Conservation (phyloP, 2,888 invertebrate species). For the Caradrina clavipalpis region DNA sequence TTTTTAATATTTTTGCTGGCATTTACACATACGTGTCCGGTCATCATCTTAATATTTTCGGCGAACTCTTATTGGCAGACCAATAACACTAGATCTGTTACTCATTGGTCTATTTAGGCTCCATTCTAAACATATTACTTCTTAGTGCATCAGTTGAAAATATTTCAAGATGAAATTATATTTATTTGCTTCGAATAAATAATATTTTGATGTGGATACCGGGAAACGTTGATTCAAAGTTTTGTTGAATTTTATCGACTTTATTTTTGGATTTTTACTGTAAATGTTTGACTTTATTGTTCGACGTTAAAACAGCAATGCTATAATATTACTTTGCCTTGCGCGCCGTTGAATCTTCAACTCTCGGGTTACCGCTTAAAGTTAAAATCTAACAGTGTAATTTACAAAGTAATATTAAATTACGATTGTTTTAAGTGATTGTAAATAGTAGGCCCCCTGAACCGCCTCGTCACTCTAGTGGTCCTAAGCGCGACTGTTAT, state of each 20-base stretch:
- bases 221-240: neutral
- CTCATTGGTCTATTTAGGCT: slow-evolving; percentile 10
- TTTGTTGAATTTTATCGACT: neutral
- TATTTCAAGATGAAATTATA: slow-evolving; percentile 18
- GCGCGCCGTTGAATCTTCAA: too few relatives aligned
- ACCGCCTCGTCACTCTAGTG: too few relatives aligned
- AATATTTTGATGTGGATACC: slow-evolving; percentile 5
- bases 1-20: slow-evolving; percentile 10
- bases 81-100: slow-evolving; percentile 17
- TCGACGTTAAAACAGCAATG: too few relatives aligned
- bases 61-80: neutral
- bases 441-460: too few relatives aligned
- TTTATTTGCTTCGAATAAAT: slow-evolving; percentile 23
- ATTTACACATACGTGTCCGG: slow-evolving; percentile 28
- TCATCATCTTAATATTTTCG: slow-evolving; percentile 19
- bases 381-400: too few relatives aligned
- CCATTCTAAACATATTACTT: slow-evolving; percentile 22
- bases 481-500: too few relatives aligned
- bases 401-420: too few relatives aligned
- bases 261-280: neutral
- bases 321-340: too few relatives aligned
- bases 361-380: too few relatives aligned
- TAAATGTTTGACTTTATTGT: too few relatives aligned
- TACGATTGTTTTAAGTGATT: too few relatives aligned
- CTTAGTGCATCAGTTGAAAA: neutral